Percentiles rank a stretch among this genome's conserved stretches.
phyloP scores from a whole-genome alignment of 2,113 vertebrate species.

The Raja brachyura region DNA sequence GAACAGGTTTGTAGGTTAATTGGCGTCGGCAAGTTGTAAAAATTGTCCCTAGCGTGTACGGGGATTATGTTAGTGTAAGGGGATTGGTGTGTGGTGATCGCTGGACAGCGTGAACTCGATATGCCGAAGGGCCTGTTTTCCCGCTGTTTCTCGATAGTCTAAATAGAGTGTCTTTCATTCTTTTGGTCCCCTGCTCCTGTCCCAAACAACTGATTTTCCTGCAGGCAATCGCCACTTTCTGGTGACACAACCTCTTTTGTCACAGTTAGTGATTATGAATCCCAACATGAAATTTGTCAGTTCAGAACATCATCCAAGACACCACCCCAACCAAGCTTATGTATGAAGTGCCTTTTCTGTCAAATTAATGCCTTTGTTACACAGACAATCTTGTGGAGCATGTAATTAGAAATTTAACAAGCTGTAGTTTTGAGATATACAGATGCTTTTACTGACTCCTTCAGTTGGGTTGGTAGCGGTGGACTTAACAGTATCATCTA shows the following conservation, averaged over 20 bases:
- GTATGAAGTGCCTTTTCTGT: not conserved
- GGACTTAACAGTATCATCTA: not conserved
- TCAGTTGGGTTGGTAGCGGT: not conserved
- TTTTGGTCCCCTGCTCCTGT: not conserved
- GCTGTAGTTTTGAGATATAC: not conserved
- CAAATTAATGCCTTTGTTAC: not conserved
- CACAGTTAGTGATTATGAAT: not conserved
- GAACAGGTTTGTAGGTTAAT: too few relatives aligned
- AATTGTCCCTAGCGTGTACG: too few relatives aligned
- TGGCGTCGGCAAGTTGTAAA: too few relatives aligned
- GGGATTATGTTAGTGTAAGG: too few relatives aligned
- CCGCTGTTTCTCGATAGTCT: too few relatives aligned
- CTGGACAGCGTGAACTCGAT: too few relatives aligned
- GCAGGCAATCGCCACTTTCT: not conserved
- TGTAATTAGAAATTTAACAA: not conserved
- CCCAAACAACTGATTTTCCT: not conserved
- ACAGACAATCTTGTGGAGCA: not conserved
- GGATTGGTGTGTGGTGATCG: too few relatives aligned
- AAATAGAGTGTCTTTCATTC: too few relatives aligned
- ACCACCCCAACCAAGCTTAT: not conserved
- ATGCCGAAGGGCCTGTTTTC: too few relatives aligned
- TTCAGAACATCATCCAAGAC: not conserved
- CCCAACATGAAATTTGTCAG: not conserved
- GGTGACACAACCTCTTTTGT: not conserved
- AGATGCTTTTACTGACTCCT: not conserved